Base-by-base conservation (phyloP, 2,888 invertebrate species). In the Limnephilus lunatus region DNA sequence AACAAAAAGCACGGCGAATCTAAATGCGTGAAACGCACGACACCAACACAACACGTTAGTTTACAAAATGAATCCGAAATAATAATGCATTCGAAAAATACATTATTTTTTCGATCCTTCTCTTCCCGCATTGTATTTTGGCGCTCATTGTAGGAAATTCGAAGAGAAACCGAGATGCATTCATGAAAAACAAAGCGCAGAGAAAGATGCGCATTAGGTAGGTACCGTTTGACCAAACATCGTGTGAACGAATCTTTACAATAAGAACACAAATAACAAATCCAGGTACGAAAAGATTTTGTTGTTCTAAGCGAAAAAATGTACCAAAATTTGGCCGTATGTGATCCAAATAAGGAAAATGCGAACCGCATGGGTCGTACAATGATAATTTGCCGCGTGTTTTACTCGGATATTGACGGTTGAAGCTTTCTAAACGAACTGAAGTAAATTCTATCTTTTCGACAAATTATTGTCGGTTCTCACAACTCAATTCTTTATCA, bases 121-220 rank as follows among this genome's bases (percentile, higher is more conserved):
- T 85, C 48, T 80, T 48, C 81, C 44, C 81, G 92, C 68, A 92
- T 90, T 92, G 85, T 90, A 82, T 92, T 39, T 88, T 80, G 82
- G 80, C 87, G 39, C 44, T 39, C 89, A 87, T 92, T 92, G 92
- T 92, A 86, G 80, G 35, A 44, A 31, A 91, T 91, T 89, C 89
- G 92, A 92, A 92, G 92, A 92, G 93, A 92, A 93, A 92, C 93
- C 92, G 91, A 90, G 90, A 91, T 83, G 91, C 48, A 92, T 93
- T 92, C 85, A 92, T 80, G 90, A 92, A 90, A 93, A 93, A 93
- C 92, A 93, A 93, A 89, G 53, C 44, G 39, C 82, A 30, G 35
- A 32, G 90, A 92, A 92, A 90, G 92, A 93, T 92, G 92, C 87
- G 85, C 91, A 92, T 92, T 92, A 68, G 68, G 68, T 68, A 68